Conservation (phyloP, 1,140 invertebrate species). For the Orussus abietinus region DNA sequence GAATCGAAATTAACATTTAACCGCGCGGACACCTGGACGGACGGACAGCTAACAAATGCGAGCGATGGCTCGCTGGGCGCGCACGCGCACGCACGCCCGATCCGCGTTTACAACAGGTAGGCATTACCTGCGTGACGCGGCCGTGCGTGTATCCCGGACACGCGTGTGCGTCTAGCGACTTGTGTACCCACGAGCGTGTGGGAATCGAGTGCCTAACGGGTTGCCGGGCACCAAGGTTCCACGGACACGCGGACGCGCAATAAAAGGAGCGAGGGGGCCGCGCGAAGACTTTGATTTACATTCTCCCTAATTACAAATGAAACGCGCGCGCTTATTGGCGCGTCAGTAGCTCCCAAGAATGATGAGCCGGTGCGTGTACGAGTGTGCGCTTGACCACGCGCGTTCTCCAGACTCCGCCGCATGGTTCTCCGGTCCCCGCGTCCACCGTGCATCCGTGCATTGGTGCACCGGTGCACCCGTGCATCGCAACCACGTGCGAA, state of each 20-base stretch:
- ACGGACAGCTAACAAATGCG: slow-evolving; percentile 30
- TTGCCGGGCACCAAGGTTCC: too few relatives aligned
- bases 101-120: slow-evolving; percentile 11
- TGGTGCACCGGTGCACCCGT: slow-evolving; percentile 10
- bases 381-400: background rate
- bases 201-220: too few relatives aligned
- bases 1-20: slow-evolving; percentile 42
- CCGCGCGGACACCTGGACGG: slow-evolving; percentile 24
- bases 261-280: background rate
- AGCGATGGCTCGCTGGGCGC: too few relatives aligned
- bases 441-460: too few relatives aligned
- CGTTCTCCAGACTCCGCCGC: too few relatives aligned
- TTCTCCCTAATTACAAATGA: slow-evolving; percentile 48
- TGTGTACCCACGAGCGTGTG: slow-evolving; percentile 1
- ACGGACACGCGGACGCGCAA: background rate
- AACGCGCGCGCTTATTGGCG: slow-evolving; percentile 41
- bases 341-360: slow-evolving; percentile 38
- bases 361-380: slow-evolving; percentile 21
- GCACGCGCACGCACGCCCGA: slow-evolving; percentile 6
- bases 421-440: too few relatives aligned
- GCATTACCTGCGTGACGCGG: slow-evolving; percentile 9
- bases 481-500: too few relatives aligned
- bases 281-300: slow-evolving; percentile 44
- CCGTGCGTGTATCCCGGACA: background rate
- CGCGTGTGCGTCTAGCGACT: slow-evolving; percentile 1